phyloP scores from a whole-genome alignment of 2,113 vertebrate species.

The Synchiropus splendidus region DNA sequence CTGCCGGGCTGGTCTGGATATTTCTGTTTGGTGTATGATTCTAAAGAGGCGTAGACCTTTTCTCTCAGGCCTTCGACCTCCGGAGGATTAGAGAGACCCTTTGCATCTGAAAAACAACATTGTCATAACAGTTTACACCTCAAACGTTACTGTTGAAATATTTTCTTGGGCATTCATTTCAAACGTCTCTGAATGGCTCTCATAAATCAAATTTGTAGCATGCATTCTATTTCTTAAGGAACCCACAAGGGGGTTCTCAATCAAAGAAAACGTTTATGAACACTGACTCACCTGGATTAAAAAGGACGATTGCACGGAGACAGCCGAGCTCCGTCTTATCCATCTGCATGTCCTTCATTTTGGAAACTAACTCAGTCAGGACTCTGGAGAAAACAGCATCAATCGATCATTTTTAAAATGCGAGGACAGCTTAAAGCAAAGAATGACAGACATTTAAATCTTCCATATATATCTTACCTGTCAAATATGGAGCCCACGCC shows the following conservation, averaged over 20 bases:
- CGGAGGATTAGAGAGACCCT: conserved; percentile 84
- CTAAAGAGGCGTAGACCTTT: conserved; percentile 90
- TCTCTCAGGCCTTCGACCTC: conserved; percentile 86
- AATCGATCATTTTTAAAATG: too few species aligned
- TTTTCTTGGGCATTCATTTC: too few species aligned
- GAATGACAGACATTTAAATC: neutral
- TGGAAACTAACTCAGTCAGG: conserved; percentile 89
- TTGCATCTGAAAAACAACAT: conserved; percentile 80
- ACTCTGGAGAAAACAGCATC: conserved; percentile 67
- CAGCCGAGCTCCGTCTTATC: conserved; percentile 93
- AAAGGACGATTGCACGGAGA: conserved; percentile 88
- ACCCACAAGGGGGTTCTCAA: too few species aligned
- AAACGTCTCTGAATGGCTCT: too few species aligned
- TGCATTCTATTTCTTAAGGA: too few species aligned
- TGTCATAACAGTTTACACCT: too few species aligned
- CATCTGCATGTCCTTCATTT: conserved; percentile 99
- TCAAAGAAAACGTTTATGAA: too few species aligned
- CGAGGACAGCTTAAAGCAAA: too few species aligned
- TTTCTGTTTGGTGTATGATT: conserved; percentile 96
- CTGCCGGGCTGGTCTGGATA: conserved; percentile 91
- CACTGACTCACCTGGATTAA: conserved; percentile 79
- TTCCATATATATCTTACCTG: conserved; percentile 58
- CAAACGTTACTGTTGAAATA: too few species aligned
- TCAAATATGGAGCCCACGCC: conserved; percentile 95
- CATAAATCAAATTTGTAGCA: too few species aligned